Evolutionary conservation across 1,140 invertebrate species (phyloP), one percentile per base, ranked within the genome.

Genomic region (Druon quercuslanigerum): DNA sequence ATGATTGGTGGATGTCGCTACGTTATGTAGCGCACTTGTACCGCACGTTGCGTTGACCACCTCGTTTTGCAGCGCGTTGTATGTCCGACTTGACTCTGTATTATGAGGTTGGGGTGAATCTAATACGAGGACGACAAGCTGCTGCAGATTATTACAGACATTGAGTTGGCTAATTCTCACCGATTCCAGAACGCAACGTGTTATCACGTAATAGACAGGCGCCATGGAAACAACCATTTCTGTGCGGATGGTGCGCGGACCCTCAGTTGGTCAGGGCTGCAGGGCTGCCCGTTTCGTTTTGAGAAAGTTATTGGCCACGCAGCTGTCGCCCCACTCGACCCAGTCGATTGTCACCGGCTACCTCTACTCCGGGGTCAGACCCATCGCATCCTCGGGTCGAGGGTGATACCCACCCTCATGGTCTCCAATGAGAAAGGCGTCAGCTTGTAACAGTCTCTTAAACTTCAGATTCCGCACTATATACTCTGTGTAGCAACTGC

Each of bases 381-480:
- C 90, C 88, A 90, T 90, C 87, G 86, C 84, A 85, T 74, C 72
- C 77, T 77, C 77, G 79, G 83, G 82, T 84, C 86, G 85, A 86
- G 85, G 88, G 86, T 88, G 87, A 89, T 90, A 87, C 80, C 82
- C 83, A 79, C 83, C 76, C 77, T 56, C 70, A 74, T 79, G 79
- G 83, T 82, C 75, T 79, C 79, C 71, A 83, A 83, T 86, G 76
- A 83, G 82, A 76, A 79, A 84, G 87, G 90, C 90, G 89, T 90
- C 90, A 91, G 90, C 90, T 91, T 91, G 90, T 88, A 89, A 87
- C 89, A 87, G 87, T 91, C 90, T 91, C 90, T 91, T 91, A 90
- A 91, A 91, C 88, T 90, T 86, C 83, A 75, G 75, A 78, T 81
- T 81, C 78, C 79, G 57, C 56, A 76, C 70, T 72, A 51, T 79